These are phyloP conservation scores for Bombus difficillimus DNA, from an alignment of 1,140 invertebrate species.

Conservation along the genomic window DNA sequence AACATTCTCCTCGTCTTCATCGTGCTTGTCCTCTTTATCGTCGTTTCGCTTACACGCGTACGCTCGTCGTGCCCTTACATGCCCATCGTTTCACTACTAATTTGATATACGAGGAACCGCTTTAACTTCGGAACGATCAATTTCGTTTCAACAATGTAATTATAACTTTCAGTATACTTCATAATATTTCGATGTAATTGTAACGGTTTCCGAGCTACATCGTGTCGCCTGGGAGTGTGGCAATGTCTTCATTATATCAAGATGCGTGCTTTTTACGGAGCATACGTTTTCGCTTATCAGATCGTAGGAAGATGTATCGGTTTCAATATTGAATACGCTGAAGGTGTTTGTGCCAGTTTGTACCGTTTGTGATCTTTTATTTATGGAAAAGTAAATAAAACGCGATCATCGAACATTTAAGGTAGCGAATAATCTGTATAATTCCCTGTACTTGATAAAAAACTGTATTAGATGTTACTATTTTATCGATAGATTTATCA, in stretches of 20 bases:
- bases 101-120: slow-evolving; percentile 60
- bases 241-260: slow-evolving; percentile 10
- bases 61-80: slow-evolving; percentile 34
- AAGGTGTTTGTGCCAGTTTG: neutral
- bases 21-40: slow-evolving; percentile 56
- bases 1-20: slow-evolving; percentile 45
- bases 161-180: slow-evolving; percentile 16
- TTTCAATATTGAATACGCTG: too few relatives aligned
- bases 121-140: slow-evolving; percentile 46
- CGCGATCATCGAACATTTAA: neutral
- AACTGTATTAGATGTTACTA: neutral
- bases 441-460: too few relatives aligned
- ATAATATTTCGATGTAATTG: slow-evolving; percentile 8
- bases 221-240: neutral
- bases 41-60: slow-evolving; percentile 65
- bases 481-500: neutral
- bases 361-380: too few relatives aligned
- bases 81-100: slow-evolving; percentile 58
- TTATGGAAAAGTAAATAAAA: too few relatives aligned
- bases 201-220: neutral
- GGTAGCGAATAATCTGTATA: neutral
- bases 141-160: slow-evolving; percentile 49
- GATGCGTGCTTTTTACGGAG: neutral
- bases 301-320: slow-evolving; percentile 4
- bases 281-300: neutral